A percentile compares a stretch with the other conserved stretches of the same genome.
Conservation (phyloP, 2,797 vertebrate species). For the Ispidina picta region DNA sequence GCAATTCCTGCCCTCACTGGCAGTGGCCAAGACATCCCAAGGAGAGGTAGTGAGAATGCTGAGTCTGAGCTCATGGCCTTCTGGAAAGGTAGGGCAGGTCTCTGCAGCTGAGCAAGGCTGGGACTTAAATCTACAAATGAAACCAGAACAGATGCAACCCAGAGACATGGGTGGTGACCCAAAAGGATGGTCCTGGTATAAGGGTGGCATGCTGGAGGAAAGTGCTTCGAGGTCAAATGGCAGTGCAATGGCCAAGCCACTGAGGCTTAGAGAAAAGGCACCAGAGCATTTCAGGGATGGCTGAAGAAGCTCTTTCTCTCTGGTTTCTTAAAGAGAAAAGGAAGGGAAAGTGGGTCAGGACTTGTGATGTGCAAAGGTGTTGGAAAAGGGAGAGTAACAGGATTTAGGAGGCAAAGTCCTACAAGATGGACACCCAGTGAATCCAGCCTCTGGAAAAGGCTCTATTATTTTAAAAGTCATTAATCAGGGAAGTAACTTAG, state of each 20-base stretch:
- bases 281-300: neutral
- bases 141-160: neutral
- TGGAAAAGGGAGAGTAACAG: neutral
- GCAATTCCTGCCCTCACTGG: neutral
- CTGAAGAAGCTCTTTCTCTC: neutral
- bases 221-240: accelerated
- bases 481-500: neutral
- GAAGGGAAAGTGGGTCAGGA: neutral
- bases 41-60: neutral
- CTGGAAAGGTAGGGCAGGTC: neutral
- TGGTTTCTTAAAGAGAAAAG: neutral
- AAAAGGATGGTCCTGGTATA: neutral
- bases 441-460: neutral
- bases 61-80: neutral
- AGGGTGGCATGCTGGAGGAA: neutral
- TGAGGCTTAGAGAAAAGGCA: neutral
- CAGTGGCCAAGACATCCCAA: neutral
- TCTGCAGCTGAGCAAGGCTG: neutral
- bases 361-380: neutral
- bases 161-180: neutral
- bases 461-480: neutral
- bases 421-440: neutral
- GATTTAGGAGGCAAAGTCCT: neutral
- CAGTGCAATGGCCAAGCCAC: neutral
- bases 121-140: neutral